Percentiles rank a stretch among this genome's conserved stretches.
phyloP scores from a whole-genome alignment of 1,140 invertebrate species.

The Metaphire vulgaris region DNA sequence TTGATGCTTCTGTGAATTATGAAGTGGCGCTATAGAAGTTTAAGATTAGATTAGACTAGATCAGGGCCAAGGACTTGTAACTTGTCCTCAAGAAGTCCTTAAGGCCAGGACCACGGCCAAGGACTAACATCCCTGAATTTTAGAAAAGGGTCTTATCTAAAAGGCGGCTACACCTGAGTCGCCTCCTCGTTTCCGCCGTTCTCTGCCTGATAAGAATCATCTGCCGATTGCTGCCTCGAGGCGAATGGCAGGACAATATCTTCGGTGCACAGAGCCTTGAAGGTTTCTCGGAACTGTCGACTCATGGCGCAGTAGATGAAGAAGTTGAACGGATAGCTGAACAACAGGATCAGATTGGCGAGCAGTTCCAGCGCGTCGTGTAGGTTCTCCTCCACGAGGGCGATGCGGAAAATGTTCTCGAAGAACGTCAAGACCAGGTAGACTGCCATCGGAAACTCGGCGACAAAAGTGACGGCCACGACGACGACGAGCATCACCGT shows the following conservation, averaged over 20 bases:
- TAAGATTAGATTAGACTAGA: no score
- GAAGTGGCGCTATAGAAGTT: no score
- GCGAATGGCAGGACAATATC: neutral
- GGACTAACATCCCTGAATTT: no score
- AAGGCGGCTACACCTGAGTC: no score
- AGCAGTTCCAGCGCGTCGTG: slow-evolving; percentile 56
- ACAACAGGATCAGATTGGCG: slow-evolving; percentile 68
- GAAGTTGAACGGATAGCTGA: slow-evolving; percentile 63
- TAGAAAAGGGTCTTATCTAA: no score
- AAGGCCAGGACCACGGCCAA: no score
- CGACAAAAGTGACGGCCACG: slow-evolving; percentile 75
- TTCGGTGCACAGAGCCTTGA: slow-evolving; percentile 55
- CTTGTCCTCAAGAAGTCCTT: no score
- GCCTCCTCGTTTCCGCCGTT: neutral
- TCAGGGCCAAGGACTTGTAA: no score
- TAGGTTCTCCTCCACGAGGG: slow-evolving; percentile 66
- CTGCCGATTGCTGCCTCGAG: neutral
- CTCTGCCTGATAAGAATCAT: neutral
- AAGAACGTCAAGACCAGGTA: slow-evolving; percentile 68
- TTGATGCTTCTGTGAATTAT: no score
- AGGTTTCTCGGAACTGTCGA: slow-evolving; percentile 78
- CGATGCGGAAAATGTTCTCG: slow-evolving; percentile 55
- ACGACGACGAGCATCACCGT: slow-evolving; percentile 85
- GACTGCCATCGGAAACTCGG: slow-evolving; percentile 78
- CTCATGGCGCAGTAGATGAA: slow-evolving; percentile 87